Percentiles rank a stretch among this genome's conserved stretches.
phyloP scores from a whole-genome alignment of 2,797 vertebrate genomes.

The Dendrocincla tyrannina region DNA sequence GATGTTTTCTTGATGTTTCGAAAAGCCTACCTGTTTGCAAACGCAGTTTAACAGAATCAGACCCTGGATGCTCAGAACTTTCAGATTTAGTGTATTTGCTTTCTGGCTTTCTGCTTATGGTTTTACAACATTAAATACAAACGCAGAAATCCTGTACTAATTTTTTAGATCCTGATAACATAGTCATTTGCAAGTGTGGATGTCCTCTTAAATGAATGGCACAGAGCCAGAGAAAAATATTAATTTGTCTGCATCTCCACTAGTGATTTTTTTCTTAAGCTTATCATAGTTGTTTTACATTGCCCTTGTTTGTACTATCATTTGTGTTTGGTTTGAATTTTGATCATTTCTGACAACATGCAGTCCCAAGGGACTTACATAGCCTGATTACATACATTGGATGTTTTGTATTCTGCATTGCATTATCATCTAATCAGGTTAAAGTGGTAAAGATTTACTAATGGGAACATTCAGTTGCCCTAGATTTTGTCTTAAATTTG shows the following conservation, averaged over 20 bases:
- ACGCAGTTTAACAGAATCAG: not conserved
- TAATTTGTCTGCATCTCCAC: not conserved
- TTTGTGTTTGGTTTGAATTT: not conserved
- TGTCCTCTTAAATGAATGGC: not conserved
- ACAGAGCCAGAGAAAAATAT: not conserved
- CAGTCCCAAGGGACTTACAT: not conserved
- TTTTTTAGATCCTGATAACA: not conserved
- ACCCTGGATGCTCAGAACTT: not conserved
- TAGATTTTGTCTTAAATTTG: conserved; percentile 40
- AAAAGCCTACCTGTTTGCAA: not conserved
- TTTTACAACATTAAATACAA: not conserved
- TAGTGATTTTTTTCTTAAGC: not conserved
- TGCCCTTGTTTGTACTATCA: not conserved
- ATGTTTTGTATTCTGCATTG: conserved; percentile 7
- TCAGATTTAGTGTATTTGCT: not conserved
- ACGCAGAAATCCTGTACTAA: not conserved
- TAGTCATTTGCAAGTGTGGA: not conserved
- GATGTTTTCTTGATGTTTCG: not conserved
- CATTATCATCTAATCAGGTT: conserved; percentile 30
- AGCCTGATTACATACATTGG: conserved; percentile 4
- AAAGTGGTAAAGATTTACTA: conserved; percentile 35
- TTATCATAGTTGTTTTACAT: not conserved
- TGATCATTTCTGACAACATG: not conserved
- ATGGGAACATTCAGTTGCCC: conserved; percentile 13
- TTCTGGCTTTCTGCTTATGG: not conserved